Base-by-base conservation (phyloP, 2,888 invertebrate species). In the Patella ulyssiponensis region DNA sequence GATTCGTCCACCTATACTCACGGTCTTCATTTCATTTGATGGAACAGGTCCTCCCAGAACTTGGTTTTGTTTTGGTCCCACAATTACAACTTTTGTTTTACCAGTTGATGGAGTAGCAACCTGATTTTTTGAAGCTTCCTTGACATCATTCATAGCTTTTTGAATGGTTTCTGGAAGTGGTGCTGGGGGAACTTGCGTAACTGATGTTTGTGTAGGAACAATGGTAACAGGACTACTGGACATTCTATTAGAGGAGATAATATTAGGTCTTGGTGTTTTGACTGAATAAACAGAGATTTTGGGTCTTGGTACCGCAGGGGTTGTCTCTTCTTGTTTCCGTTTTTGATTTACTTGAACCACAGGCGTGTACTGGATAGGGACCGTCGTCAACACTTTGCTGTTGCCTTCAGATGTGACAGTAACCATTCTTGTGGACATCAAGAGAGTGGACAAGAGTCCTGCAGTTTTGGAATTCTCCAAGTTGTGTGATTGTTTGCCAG, bases 401-500 rank as follows among this genome's bases (percentile, higher is more conserved):
- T 64, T 64, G 20, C 64, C 64, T 20, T 64, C 64, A 11, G 64
- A 64, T 9, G 20, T 64, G 20, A 64, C 23, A 14, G 64, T 64
- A 11, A 64, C 64, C 64, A 64, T 64, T 20, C 64, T 20, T 23
- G 64, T 64, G 64, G 82, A 80, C 51, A 82, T 72, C 14, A 82
- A 79, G 3, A 82, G 73, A 12, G 82, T 80, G 4, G 82, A 77
- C 75, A 83, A 69, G 7, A 82, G 73, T 54, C 76, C 77, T 14
- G 82, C 78, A 71, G 79, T 76, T n/a, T 79, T 76, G 5, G 83
- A 82, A 74, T 83, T 79, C 20, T 77, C 76, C 73, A 82, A 77
- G 52, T 76, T 73, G 9, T 79, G 76, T 2, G 75, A 77, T 17
- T 79, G 78, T n/a, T 53, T 69, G 12, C 74, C 58, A 2, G 80